phyloP scores from a whole-genome alignment of 1,140 invertebrate genomes.

The Sarcophaga peregrina region DNA sequence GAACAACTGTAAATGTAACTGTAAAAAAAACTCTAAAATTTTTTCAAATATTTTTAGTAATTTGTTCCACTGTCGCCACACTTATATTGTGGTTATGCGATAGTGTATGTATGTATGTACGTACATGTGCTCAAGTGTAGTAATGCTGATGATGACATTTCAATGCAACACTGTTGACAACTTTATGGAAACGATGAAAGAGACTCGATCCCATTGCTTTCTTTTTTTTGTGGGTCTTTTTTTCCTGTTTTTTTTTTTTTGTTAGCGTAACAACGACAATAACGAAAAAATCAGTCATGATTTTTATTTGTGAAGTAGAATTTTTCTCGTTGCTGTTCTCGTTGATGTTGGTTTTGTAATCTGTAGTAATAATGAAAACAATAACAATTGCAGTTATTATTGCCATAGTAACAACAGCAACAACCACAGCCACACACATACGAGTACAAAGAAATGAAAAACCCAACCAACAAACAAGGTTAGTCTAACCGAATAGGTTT shows the following conservation, averaged over 20 bases:
- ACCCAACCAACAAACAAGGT: constrained; percentile 9
- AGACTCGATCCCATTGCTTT: too few relatives aligned
- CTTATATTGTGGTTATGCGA: constrained; percentile 48
- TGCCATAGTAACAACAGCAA: neutral
- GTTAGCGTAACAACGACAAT: too few relatives aligned
- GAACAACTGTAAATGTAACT: neutral
- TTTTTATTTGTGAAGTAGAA: too few relatives aligned
- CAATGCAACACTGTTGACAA: constrained; percentile 21
- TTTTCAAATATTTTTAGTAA: constrained; percentile 46
- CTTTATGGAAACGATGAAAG: neutral
- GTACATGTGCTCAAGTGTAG: neutral
- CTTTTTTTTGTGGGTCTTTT: too few relatives aligned
- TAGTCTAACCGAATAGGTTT: constrained; percentile 7
- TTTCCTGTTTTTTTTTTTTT: too few relatives aligned
- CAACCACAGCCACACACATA: neutral
- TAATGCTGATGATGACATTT: constrained; percentile 32
- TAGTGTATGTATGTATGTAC: neutral
- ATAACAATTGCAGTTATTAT: too few relatives aligned
- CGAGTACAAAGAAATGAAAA: too few relatives aligned
- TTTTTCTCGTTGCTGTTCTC: too few relatives aligned
- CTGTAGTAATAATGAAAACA: too few relatives aligned
- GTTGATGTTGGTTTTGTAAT: too few relatives aligned
- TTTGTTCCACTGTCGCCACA: constrained; percentile 39
- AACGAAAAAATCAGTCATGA: too few relatives aligned
- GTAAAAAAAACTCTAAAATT: neutral